Evolutionary conservation across 2,113 vertebrate genomes (phyloP).

Genomic region (Saguinus midas): DNA sequence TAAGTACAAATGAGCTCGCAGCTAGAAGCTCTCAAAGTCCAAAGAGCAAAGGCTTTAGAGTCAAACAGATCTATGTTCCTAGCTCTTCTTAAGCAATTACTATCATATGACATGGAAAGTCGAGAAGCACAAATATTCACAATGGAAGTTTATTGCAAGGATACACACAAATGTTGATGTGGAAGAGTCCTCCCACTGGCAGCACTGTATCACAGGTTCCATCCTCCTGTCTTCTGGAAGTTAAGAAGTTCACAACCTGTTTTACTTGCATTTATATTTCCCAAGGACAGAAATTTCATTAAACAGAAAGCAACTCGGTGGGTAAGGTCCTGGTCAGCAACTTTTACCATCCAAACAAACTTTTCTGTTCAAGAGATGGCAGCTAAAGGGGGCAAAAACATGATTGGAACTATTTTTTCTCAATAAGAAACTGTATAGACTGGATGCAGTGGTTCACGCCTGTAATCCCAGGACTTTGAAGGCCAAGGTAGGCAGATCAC

Average conservation of each 20-base stretch:
- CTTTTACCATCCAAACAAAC: background rate
- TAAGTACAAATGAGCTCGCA: background rate
- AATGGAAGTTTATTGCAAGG: background rate
- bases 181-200: background rate
- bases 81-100: background rate
- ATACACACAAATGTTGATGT: background rate
- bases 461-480: no score
- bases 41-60: background rate
- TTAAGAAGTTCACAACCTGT: background rate
- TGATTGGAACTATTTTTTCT: background rate
- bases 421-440: no score
- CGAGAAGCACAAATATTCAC: background rate
- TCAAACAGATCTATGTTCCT: background rate
- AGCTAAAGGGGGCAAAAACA: background rate
- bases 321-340: background rate
- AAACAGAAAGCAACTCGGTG: background rate
- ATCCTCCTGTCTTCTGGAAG: background rate
- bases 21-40: background rate
- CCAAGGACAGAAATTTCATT: constrained; percentile 16
- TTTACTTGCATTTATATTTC: constrained; percentile 15
- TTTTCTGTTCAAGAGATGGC: background rate
- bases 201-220: background rate
- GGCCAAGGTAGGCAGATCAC: no score
- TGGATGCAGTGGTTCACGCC: no score
- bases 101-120: background rate